phyloP scores from a whole-genome alignment of 2,113 vertebrate species.

The Anseranas semipalmata region DNA sequence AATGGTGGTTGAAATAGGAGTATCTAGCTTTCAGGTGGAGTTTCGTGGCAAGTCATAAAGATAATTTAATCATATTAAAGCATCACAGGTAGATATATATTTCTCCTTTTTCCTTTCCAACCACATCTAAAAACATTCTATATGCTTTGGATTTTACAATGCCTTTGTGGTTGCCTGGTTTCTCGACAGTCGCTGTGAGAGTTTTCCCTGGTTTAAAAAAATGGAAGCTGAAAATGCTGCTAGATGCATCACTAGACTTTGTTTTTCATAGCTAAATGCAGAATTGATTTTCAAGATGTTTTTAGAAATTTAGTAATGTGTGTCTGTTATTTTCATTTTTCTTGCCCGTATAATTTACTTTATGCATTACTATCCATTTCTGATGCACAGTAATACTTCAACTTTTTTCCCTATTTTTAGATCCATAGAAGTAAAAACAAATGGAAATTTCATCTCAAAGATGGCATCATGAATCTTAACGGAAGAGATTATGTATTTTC shows the following conservation, averaged over 20 bases:
- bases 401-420: conserved; percentile 74
- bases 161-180: neutral
- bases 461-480: conserved; percentile 99
- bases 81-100: neutral
- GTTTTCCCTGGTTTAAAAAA: neutral
- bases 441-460: conserved; percentile 99
- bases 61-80: neutral
- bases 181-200: neutral
- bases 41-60: neutral
- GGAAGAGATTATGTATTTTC: conserved; percentile 99
- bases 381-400: neutral
- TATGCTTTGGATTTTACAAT: neutral
- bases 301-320: neutral
- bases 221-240: neutral
- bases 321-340: neutral
- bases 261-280: neutral
- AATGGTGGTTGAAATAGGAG: neutral
- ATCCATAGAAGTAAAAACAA: conserved; percentile 99
- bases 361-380: fast-evolving
- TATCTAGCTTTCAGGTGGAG: neutral
- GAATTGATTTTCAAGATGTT: neutral
- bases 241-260: neutral
- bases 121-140: neutral
- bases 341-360: neutral
- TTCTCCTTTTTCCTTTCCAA: neutral